A percentile compares a stretch with the other conserved stretches of the same genome.
Evolutionary conservation across 1,140 invertebrate species (phyloP).

Genomic region (Trichogramma pretiosum): DNA sequence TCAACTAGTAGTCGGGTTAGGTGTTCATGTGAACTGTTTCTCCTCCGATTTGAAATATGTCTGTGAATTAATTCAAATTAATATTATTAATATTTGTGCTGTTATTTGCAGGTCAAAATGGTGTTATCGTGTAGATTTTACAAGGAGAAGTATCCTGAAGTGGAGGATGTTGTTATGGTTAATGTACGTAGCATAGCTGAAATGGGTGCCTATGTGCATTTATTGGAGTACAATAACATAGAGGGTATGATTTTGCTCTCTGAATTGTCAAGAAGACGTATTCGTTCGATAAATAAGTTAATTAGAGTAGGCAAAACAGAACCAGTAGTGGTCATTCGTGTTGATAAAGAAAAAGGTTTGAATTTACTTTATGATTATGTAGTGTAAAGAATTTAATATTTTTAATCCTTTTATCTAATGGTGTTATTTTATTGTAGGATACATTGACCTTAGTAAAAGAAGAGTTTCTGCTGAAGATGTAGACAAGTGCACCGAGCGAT

Average conservation of each 20-base stretch:
- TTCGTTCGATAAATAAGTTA: slow-evolving; percentile 98
- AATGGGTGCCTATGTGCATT: slow-evolving; percentile 98
- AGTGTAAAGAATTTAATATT: too few species aligned
- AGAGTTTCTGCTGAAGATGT: slow-evolving; percentile 97
- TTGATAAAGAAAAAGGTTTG: slow-evolving; percentile 97
- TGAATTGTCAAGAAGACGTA: slow-evolving; percentile 94
- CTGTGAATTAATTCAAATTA: slow-evolving; percentile 2
- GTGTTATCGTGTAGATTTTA: slow-evolving; percentile 96
- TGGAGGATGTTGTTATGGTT: slow-evolving; percentile 99
- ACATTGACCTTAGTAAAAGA: slow-evolving; percentile 98
- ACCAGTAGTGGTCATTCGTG: slow-evolving; percentile 97
- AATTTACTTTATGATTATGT: slow-evolving; percentile 2
- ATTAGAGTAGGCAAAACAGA: slow-evolving; percentile 98
- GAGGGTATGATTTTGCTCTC: slow-evolving; percentile 95
- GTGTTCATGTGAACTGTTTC: too few species aligned
- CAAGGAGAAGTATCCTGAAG: slow-evolving; percentile 93
- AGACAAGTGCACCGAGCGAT: slow-evolving; percentile 95
- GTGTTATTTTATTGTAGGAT: slow-evolving; percentile 55
- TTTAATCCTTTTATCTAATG: too few species aligned
- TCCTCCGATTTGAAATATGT: too few species aligned
- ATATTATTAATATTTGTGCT: slow-evolving; percentile 3
- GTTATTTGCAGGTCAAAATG: slow-evolving; percentile 55
- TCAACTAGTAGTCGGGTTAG: too few species aligned
- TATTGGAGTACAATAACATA: slow-evolving; percentile 98
- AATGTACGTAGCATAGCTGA: slow-evolving; percentile 97